phyloP scores from a whole-genome alignment of 1,140 invertebrate genomes.

The Nephotettix cincticeps region DNA sequence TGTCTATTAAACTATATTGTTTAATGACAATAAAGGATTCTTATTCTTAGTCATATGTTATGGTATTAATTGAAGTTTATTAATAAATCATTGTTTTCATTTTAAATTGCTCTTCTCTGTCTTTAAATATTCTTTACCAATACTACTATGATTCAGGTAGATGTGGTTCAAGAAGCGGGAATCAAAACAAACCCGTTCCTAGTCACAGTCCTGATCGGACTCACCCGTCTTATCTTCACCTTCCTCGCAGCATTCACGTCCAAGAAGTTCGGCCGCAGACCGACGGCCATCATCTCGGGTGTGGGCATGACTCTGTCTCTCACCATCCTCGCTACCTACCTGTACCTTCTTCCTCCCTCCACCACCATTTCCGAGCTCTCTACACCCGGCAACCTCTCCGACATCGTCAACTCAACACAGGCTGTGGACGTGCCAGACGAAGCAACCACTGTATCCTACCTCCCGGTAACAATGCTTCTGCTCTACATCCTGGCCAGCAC shows the following conservation, averaged over 20 bases:
- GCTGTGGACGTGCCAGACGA: not conserved
- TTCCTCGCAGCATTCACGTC: slow-evolving; percentile 54
- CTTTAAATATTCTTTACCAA: no score
- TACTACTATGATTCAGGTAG: no score
- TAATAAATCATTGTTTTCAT: no score
- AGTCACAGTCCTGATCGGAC: slow-evolving; percentile 56
- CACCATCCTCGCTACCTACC: slow-evolving; percentile 53
- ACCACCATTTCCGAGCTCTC: not conserved
- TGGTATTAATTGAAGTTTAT: no score
- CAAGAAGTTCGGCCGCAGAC: slow-evolving; percentile 56
- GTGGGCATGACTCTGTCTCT: slow-evolving; percentile 60
- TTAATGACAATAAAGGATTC: no score
- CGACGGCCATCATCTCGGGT: slow-evolving; percentile 59
- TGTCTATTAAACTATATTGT: no score
- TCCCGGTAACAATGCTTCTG: slow-evolving; percentile 55
- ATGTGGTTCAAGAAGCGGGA: slow-evolving; percentile 60
- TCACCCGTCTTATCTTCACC: slow-evolving; percentile 55
- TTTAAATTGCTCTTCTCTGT: no score
- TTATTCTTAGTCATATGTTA: no score
- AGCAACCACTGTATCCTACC: slow-evolving; percentile 36
- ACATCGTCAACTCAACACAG: slow-evolving; percentile 4
- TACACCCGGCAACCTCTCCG: not conserved
- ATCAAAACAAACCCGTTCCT: slow-evolving; percentile 57
- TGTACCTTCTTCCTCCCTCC: slow-evolving; percentile 41
- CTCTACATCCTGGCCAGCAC: slow-evolving; percentile 62